phyloP scores from a whole-genome alignment of 2,888 invertebrate species.

The Conus canariensis region DNA sequence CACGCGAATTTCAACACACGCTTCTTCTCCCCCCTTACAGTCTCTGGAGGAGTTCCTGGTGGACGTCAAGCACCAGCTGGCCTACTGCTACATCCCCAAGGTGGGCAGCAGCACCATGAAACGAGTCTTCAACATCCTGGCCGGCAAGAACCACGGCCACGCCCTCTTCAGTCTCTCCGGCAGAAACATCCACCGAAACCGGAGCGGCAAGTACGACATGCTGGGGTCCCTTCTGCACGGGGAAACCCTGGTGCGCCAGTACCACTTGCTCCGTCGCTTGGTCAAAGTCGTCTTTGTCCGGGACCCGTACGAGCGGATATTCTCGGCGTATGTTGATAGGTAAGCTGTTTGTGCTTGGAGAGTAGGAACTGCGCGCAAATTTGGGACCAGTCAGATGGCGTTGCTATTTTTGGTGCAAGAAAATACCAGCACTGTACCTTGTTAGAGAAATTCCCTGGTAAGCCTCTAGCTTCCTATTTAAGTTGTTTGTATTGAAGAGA shows the following conservation, averaged over 20 bases:
- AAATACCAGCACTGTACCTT: no score
- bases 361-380: no score
- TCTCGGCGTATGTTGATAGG: neutral
- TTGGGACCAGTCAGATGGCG: no score
- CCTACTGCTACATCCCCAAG: slow-evolving; percentile 10
- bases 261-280: neutral
- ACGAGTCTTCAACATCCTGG: slow-evolving; percentile 11
- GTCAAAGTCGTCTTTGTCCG: neutral
- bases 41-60: neutral
- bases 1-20: neutral
- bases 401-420: no score
- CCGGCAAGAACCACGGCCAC: neutral
- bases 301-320: neutral
- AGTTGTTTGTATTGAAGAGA: no score
- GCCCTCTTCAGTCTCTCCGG: neutral
- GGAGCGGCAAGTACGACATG: neutral
- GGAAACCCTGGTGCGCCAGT: neutral
- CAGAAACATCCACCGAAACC: slow-evolving; percentile 3
- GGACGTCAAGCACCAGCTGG: neutral
- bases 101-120: slow-evolving; percentile 21
- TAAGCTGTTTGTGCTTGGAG: neutral
- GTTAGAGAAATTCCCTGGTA: no score
- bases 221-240: neutral
- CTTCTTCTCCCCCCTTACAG: neutral
- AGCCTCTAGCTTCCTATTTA: no score